These are phyloP conservation scores for Pardalotus punctatus DNA, from an alignment of 2,113 vertebrate species.

Conservation along the genomic window DNA sequence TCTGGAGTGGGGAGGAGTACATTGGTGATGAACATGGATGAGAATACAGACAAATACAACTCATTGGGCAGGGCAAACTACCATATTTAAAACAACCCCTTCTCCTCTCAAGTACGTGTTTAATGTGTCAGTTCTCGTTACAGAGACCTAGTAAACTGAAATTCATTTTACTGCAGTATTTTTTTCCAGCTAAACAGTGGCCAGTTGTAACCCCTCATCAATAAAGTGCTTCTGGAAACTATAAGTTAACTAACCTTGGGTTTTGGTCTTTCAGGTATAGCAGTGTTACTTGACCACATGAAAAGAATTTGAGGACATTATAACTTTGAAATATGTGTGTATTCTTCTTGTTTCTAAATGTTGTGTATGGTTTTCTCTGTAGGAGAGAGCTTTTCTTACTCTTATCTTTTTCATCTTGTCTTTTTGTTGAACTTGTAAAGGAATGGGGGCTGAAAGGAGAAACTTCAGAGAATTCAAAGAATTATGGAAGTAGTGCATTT, in stretches of 20 bases:
- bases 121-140: not conserved
- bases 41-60: not conserved
- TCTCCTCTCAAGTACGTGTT: not conserved
- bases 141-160: not conserved
- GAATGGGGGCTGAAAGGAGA: not conserved
- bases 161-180: not conserved
- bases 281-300: not conserved
- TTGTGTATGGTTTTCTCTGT: not conserved
- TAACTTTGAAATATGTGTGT: not conserved
- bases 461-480: not conserved
- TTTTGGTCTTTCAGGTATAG: not conserved
- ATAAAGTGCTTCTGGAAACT: not conserved
- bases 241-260: not conserved
- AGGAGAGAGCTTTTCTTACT: not conserved
- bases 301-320: not conserved
- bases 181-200: not conserved
- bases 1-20: not conserved
- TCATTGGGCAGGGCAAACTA: not conserved
- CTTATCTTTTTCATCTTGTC: not conserved
- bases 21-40: accelerated
- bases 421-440: not conserved
- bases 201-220: not conserved
- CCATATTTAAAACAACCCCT: not conserved
- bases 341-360: not conserved
- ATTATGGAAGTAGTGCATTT: not conserved